Conservation (phyloP, 2,888 invertebrate genomes). For the Molanna angustata region DNA sequence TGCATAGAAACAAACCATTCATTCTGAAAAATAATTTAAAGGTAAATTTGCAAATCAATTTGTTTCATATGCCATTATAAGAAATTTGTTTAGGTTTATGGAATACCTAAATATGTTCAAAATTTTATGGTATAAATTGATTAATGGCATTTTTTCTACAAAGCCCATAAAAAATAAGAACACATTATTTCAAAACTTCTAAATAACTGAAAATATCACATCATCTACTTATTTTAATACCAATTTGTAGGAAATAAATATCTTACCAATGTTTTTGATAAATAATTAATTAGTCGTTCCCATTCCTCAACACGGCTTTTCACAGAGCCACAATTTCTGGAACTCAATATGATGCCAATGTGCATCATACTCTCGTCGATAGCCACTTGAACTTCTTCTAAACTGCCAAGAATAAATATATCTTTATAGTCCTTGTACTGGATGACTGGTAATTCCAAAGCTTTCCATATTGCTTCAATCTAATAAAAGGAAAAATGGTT, state of each 20-base stretch:
- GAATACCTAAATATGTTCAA: no score
- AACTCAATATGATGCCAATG: slow-evolving; percentile 82
- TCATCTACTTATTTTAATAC: no score
- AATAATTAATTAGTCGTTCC: slow-evolving; percentile 72
- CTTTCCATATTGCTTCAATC: slow-evolving; percentile 84
- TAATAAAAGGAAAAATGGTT: slow-evolving; percentile 36
- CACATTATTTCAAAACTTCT: no score
- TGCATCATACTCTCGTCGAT: slow-evolving; percentile 86
- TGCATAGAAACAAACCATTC: slow-evolving; percentile 87
- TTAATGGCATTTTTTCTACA: no score
- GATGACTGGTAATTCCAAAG: slow-evolving; percentile 72
- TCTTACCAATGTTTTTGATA: slow-evolving; percentile 73
- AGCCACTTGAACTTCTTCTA: slow-evolving; percentile 79
- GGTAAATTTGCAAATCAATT: no score
- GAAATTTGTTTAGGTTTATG: no score
- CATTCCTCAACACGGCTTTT: slow-evolving; percentile 80
- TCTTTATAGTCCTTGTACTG: slow-evolving; percentile 81
- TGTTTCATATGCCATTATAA: no score
- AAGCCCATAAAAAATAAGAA: no score
- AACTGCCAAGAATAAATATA: slow-evolving; percentile 76
- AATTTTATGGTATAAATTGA: no score
- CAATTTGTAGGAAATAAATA: no score
- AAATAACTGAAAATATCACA: no score
- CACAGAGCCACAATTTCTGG: slow-evolving; percentile 82
- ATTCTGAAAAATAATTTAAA: slow-evolving; percentile 69